Conservation (phyloP, 2,888 invertebrate genomes). For the Flexamia atlantica region DNA sequence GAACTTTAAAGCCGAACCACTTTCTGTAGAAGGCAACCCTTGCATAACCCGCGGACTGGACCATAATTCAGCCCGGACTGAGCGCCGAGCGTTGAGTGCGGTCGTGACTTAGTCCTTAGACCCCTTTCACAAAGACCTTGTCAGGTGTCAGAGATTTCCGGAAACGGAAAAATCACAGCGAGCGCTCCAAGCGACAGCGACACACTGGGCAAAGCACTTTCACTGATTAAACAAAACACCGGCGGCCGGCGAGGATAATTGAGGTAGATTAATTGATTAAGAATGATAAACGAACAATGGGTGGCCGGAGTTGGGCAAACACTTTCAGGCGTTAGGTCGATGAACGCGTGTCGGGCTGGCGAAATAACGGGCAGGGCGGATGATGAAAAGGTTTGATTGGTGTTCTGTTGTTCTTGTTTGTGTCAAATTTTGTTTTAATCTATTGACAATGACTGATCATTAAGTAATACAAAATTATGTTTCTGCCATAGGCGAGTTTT, state of each 20-base stretch:
- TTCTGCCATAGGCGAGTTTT: too few species aligned
- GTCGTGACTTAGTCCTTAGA: neutral
- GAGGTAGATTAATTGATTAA: constrained; percentile 33
- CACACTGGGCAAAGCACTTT: constrained; percentile 2
- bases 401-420: too few species aligned
- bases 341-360: neutral
- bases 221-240: neutral
- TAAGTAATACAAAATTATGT: too few species aligned
- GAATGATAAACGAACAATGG: constrained; percentile 37
- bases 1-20: too few species aligned
- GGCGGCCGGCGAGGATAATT: constrained; percentile 16
- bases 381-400: too few species aligned
- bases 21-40: neutral
- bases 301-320: neutral
- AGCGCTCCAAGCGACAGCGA: neutral
- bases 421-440: too few species aligned
- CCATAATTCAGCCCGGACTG: neutral
- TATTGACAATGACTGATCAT: too few species aligned
- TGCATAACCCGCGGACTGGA: neutral
- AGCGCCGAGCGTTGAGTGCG: neutral
- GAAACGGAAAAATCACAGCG: constrained; percentile 8
- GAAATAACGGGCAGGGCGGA: neutral
- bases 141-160: constrained; percentile 19
- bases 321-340: neutral
- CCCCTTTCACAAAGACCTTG: neutral